These are phyloP conservation scores for Eilema sororculum DNA, from an alignment of 2,888 invertebrate species.

Conservation along the genomic window DNA sequence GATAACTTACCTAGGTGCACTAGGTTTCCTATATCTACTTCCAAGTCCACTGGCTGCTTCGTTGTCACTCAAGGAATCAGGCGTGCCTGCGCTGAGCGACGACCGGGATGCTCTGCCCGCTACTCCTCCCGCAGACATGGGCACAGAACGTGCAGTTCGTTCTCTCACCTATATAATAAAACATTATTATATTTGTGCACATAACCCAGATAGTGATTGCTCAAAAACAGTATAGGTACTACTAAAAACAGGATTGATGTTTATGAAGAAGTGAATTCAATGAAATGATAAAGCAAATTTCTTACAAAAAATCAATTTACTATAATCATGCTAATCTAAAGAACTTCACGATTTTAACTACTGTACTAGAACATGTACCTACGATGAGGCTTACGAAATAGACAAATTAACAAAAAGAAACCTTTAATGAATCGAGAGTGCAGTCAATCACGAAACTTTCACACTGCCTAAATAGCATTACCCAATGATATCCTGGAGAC, in stretches of 20 bases:
- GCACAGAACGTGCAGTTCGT: constrained; percentile 95
- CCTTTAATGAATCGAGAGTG: constrained; percentile 64
- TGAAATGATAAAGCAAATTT: constrained; percentile 36
- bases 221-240: background rate
- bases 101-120: constrained; percentile 90
- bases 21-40: constrained; percentile 90
- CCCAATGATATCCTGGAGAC: constrained; percentile 92
- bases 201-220: background rate
- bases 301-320: constrained; percentile 28
- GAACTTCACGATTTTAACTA: constrained; percentile 63
- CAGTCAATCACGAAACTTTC: constrained; percentile 72
- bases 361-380: constrained; percentile 58
- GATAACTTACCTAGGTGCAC: constrained; percentile 79
- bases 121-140: constrained; percentile 90
- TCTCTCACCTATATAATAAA: constrained; percentile 92
- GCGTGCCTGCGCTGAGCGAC: constrained; percentile 94
- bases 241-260: constrained; percentile 24
- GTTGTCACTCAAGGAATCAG: constrained; percentile 95
- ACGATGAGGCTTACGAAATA: constrained; percentile 64
- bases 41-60: constrained; percentile 92
- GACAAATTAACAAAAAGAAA: constrained; percentile 64
- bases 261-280: constrained; percentile 29
- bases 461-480: constrained; percentile 85
- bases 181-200: constrained; percentile 26
- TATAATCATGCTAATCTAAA: constrained; percentile 73